A percentile compares a stretch with the other conserved stretches of the same genome.
Evolutionary conservation across 2,888 invertebrate genomes (phyloP).

Genomic region (Platycnemis pennipes): DNA sequence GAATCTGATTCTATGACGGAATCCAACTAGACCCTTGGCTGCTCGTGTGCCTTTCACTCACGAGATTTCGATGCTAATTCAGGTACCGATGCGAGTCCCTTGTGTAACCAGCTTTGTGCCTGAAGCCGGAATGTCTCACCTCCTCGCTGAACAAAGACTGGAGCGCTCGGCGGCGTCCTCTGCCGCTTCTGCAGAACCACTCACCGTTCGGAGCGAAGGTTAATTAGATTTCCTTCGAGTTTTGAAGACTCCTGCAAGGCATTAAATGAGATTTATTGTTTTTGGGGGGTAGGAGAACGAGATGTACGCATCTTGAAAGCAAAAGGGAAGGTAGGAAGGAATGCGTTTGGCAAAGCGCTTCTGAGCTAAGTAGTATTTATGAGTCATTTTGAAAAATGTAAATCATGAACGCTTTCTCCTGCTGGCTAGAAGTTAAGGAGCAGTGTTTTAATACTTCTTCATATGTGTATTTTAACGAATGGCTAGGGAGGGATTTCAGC

Average conservation of each 20-base stretch:
- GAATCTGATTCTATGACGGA: neutral
- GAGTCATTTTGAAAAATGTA: conserved; percentile 23
- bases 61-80: neutral
- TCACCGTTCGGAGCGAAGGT: neutral
- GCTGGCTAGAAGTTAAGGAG: neutral
- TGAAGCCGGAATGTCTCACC: neutral
- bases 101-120: neutral
- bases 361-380: neutral
- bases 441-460: no score
- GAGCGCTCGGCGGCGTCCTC: neutral
- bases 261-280: conserved; percentile 18
- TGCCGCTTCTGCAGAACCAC: neutral
- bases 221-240: conserved; percentile 5
- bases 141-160: neutral
- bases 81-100: neutral
- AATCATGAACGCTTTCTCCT: neutral
- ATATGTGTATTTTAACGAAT: no score
- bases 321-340: neutral
- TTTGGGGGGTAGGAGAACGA: neutral
- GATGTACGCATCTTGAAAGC: neutral
- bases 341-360: neutral
- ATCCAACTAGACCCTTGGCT: neutral
- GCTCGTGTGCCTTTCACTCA: neutral
- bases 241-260: conserved; percentile 17
- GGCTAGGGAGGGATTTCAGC: no score